These are phyloP conservation scores for Dipus sagitta DNA, from an alignment of 2,797 vertebrate species.

Conservation along the genomic window DNA sequence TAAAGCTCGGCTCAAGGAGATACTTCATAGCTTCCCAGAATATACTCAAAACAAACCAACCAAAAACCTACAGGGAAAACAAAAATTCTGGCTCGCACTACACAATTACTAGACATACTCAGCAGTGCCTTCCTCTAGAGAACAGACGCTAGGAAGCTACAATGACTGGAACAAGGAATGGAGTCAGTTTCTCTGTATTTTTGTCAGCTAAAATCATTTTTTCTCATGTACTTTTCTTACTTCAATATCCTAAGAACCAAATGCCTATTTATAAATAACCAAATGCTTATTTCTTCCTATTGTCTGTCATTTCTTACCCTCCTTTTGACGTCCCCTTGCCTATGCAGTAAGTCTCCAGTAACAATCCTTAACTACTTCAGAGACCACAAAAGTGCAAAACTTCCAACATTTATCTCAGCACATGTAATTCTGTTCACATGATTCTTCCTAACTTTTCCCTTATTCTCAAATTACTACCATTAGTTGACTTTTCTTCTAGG, in stretches of 20 bases:
- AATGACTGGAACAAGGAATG: not conserved
- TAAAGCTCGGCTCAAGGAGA: not conserved
- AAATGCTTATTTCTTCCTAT: not conserved
- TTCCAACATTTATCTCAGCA: not conserved
- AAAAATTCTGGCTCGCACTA: not conserved
- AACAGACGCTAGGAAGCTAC: not conserved
- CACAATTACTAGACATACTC: not conserved
- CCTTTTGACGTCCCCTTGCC: not conserved
- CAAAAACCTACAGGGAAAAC: not conserved
- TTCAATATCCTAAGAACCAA: not conserved
- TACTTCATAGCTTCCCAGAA: not conserved
- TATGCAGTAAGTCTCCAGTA: not conserved
- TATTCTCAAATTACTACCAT: not conserved
- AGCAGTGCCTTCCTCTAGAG: not conserved
- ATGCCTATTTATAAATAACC: not conserved
- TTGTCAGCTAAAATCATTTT: constrained; percentile 25
- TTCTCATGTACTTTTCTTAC: not conserved
- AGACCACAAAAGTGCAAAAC: not conserved
- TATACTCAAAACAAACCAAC: not conserved
- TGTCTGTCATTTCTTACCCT: not conserved
- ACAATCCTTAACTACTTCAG: not conserved
- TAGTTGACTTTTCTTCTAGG: not conserved
- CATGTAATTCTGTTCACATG: not conserved
- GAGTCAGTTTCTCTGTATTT: constrained; percentile 20
- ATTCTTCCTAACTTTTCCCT: not conserved